A percentile compares a stretch with the other conserved stretches of the same genome.
phyloP scores from a whole-genome alignment of 2,888 invertebrate genomes.

The Pachliopta kotzebuea region DNA sequence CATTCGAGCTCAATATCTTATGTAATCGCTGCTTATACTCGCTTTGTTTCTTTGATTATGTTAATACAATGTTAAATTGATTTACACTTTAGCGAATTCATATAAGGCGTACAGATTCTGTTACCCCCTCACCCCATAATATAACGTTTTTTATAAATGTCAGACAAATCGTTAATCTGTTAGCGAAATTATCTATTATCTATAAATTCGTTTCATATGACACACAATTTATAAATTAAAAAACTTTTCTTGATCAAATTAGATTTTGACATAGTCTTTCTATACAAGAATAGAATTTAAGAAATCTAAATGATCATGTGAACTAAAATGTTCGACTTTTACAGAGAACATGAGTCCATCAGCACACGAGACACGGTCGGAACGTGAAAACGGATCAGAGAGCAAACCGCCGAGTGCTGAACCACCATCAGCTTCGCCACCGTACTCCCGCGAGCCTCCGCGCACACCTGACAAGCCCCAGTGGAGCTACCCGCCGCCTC shows the following conservation, averaged over 20 bases:
- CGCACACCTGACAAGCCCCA: conserved; percentile 76
- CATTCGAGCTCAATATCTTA: conserved; percentile 71
- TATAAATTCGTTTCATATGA: neutral
- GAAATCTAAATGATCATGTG: neutral
- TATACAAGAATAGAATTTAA: neutral
- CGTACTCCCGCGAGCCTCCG: conserved; percentile 69
- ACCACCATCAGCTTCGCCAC: conserved; percentile 68
- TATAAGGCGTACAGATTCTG: neutral
- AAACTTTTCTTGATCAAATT: no score
- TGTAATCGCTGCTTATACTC: conserved; percentile 60
- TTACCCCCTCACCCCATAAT: neutral
- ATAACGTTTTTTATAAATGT: neutral
- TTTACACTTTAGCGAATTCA: neutral
- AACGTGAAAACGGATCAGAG: conserved; percentile 71
- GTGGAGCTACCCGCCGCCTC: conserved; percentile 77
- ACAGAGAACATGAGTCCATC: conserved; percentile 65
- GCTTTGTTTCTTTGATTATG: neutral
- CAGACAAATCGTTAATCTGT: neutral
- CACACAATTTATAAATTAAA: no score
- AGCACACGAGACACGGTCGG: conserved; percentile 62
- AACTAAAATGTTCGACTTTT: conserved; percentile 28
- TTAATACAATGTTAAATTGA: neutral
- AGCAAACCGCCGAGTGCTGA: conserved; percentile 73
- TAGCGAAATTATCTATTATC: neutral
- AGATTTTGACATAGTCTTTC: no score